Conservation (phyloP, 2,113 vertebrate species). For the Callocephalon fimbriatum region DNA sequence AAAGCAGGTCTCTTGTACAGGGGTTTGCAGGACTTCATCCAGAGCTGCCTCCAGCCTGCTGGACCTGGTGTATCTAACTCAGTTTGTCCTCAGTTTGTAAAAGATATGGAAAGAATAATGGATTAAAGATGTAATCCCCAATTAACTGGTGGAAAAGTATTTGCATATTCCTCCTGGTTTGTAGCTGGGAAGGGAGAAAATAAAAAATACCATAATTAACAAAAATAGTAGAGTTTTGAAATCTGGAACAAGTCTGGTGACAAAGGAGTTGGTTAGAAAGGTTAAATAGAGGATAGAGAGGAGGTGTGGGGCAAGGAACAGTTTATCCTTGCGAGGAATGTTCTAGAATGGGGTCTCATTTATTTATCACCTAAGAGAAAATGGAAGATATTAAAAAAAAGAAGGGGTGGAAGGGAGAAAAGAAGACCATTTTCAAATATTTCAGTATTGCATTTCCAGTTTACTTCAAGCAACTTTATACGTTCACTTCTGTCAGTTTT, state of each 20-base stretch:
- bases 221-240: not conserved
- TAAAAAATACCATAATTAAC: not conserved
- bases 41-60: accelerated
- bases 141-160: not conserved
- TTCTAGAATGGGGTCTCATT: not conserved
- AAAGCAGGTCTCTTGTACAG: not conserved
- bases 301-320: not conserved
- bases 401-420: not conserved
- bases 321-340: not conserved
- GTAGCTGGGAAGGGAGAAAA: not conserved
- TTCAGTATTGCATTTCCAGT: not conserved
- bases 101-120: not conserved
- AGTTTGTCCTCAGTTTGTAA: too few species aligned
- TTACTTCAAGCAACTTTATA: not conserved
- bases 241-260: not conserved
- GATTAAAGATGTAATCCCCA: not conserved
- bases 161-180: not conserved
- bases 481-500: not conserved
- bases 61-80: accelerated
- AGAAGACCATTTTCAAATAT: not conserved
- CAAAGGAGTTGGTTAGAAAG: not conserved
- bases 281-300: not conserved
- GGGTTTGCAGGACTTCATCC: too few species aligned
- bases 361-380: not conserved
- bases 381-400: not conserved